Evolutionary conservation across 2,113 vertebrate genomes (phyloP), one percentile per base, ranked within the genome.

Genomic region (Psilopogon haemacephalus): DNA sequence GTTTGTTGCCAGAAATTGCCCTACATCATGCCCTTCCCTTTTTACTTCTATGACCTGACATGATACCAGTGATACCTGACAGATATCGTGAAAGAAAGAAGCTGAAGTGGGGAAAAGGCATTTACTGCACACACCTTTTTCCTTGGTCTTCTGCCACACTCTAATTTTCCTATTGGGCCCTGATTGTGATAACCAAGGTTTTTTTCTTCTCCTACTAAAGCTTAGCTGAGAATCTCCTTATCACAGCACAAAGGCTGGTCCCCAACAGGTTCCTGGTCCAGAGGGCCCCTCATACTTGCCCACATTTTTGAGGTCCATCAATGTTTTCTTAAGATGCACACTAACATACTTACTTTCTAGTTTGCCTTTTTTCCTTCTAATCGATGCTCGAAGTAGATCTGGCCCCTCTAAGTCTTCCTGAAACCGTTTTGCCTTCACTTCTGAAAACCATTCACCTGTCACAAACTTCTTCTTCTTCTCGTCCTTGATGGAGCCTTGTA

Each of bases 401-500:
- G 95, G 55, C 3, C 97, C 97, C 67, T 95, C 97, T 62, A 97
- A 87, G 26, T 92, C 94, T 56, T 97, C 96, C 46, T 95, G 96
- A 84, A 97, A 98, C 7, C 97, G 87, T 56, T 96, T 95, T 27
- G 97, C 97, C 92, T 98, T 98, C 83, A 88, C 97, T 85, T 98
- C 97, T 0, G 69, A 94, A 91, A 98, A 98, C 97, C 97, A 98
- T 93, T 97, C 95, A 6, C 97, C 97, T 9, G 97, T 98, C 72
- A 98, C 95, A 94, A 97, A 97, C 73, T 98, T 98, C 85, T 97
- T 98, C 85, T 97, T 97, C 93, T 97, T 98, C 44, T 97, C 97
- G 94, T 98, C 97, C 84, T 95, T 97, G 86, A 98, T 93, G 42
- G 97, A 97, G 69, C 64, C 93, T 87, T 97, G 95, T 4, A 97